These are phyloP conservation scores for Leptocoma aspasia DNA, from an alignment of 2,113 vertebrate genomes.

Conservation along the genomic window DNA sequence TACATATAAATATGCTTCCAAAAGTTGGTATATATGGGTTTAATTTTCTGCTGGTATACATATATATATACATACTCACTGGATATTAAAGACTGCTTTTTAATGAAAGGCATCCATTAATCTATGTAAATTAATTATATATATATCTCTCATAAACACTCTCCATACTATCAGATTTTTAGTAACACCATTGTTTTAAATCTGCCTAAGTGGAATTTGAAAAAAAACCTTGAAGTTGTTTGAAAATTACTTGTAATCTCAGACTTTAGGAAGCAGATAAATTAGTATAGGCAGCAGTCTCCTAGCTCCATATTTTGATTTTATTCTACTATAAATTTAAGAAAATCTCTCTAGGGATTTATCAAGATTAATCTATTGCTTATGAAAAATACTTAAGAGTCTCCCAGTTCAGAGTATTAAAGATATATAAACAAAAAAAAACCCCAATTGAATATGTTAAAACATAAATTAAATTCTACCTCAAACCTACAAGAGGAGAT, in stretches of 20 bases:
- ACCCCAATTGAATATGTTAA: neutral
- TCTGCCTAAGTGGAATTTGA: neutral
- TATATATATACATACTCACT: neutral
- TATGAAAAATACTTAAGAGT: neutral
- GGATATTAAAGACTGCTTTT: neutral
- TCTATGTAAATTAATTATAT: neutral
- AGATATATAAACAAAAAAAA: neutral
- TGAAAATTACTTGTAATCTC: neutral
- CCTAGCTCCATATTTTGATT: neutral
- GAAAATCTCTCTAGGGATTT: neutral
- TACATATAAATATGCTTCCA: neutral
- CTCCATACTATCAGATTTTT: neutral
- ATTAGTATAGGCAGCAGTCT: neutral
- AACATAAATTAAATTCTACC: neutral
- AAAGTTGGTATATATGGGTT: constrained; percentile 22
- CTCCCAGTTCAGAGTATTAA: neutral
- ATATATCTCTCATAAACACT: neutral
- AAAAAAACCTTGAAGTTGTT: neutral
- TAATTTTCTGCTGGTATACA: constrained; percentile 9
- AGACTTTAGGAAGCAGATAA: neutral
- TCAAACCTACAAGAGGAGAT: neutral
- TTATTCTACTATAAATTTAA: neutral
- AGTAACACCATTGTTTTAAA: neutral
- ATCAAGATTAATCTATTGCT: neutral
- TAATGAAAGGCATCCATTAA: neutral